phyloP scores from a whole-genome alignment of 2,113 vertebrate genomes.

The Vulpes vulpes region DNA sequence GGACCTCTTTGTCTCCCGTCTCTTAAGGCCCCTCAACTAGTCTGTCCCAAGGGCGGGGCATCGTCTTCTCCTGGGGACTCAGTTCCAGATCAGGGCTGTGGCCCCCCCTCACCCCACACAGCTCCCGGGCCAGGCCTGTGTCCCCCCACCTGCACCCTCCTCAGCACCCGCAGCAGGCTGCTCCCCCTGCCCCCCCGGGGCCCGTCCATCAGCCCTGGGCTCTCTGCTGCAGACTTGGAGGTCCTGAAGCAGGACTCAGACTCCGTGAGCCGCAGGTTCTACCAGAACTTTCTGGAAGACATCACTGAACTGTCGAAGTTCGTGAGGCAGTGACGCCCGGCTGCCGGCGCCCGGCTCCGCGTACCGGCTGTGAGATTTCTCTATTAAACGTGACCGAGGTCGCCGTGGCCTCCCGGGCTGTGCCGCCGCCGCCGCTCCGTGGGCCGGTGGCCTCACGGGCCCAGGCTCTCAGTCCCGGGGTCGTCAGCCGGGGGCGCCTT shows the following conservation, averaged over 20 bases:
- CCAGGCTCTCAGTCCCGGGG: accelerated
- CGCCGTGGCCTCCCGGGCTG: neutral
- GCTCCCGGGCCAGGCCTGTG: neutral
- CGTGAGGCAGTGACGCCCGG: neutral
- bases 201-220: accelerated
- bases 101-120: neutral
- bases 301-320: neutral
- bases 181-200: accelerated
- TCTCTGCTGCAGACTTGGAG: conserved; percentile 39
- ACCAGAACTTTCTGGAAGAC: neutral
- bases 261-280: neutral
- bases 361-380: neutral
- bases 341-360: accelerated
- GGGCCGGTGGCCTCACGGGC: neutral
- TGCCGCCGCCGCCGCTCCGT: accelerated
- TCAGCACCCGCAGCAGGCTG: neutral
- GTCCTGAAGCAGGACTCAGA: neutral
- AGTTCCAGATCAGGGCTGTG: neutral
- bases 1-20: neutral
- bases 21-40: too few relatives aligned
- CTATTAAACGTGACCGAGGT: conserved; percentile 48
- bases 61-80: neutral
- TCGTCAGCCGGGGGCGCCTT: accelerated
- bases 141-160: neutral
- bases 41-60: neutral